Evolutionary conservation across 2,888 invertebrate genomes (phyloP).

Genomic region (Eulithis testata): DNA sequence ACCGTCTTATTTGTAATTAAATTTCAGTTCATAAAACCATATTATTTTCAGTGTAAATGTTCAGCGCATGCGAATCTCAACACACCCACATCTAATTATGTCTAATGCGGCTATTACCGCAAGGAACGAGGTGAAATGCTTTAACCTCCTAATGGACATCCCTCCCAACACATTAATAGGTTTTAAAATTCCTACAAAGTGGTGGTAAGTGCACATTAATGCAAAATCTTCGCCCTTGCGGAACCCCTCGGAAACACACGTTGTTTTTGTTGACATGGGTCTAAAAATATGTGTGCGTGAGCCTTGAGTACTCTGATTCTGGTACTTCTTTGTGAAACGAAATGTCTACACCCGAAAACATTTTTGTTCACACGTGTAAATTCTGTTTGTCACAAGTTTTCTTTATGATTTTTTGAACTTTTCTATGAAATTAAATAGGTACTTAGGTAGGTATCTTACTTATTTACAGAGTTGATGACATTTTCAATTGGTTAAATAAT

Average conservation of each 20-base stretch:
- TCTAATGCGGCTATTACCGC: constrained; percentile 50
- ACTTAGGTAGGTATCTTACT: no score
- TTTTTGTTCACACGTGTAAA: no score
- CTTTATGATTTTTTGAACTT: no score
- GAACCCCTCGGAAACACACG: constrained; percentile 28
- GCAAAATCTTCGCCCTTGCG: constrained; percentile 43
- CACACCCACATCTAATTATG: constrained; percentile 35
- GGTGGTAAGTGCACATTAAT: constrained; percentile 48
- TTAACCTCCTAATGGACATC: constrained; percentile 71
- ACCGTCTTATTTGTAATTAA: not conserved
- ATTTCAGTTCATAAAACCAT: constrained; percentile 18
- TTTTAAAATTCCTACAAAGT: constrained; percentile 60
- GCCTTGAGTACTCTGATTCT: not conserved
- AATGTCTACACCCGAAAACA: no score
- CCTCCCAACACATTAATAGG: constrained; percentile 70
- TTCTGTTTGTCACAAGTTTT: no score
- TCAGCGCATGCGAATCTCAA: constrained; percentile 21
- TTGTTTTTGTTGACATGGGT: constrained; percentile 33
- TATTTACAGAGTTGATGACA: no score
- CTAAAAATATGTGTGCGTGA: constrained; percentile 17
- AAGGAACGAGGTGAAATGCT: constrained; percentile 56
- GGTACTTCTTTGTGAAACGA: not conserved
- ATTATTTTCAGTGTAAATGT: constrained; percentile 19
- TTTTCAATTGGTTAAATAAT: no score
- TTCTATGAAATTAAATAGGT: no score